These are phyloP conservation scores for Drosophila neoperkinsi DNA, from an alignment of 2,888 invertebrate species.

Conservation along the genomic window DNA sequence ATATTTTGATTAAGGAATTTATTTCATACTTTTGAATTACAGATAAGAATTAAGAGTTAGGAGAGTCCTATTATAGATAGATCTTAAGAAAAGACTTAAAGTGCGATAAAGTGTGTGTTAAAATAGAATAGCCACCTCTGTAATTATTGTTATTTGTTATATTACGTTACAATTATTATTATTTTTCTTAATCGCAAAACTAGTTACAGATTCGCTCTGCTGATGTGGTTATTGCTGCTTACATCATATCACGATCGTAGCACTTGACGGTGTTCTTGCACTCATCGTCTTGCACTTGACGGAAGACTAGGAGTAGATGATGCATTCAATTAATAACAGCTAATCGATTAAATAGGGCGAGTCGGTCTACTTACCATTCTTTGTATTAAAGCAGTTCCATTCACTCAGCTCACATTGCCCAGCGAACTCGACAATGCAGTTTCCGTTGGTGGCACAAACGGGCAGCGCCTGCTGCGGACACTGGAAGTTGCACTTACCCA, in stretches of 20 bases:
- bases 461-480: constrained; percentile 60
- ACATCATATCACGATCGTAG: constrained; percentile 61
- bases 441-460: constrained; percentile 68
- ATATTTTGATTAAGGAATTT: not conserved
- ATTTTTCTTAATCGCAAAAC: not conserved
- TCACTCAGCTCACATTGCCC: constrained; percentile 69
- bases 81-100: not conserved
- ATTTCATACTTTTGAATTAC: not conserved
- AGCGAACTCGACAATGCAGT: constrained; percentile 66
- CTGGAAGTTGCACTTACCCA: constrained; percentile 65
- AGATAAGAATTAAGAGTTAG: not conserved
- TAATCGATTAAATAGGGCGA: not conserved
- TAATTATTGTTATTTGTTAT: not conserved
- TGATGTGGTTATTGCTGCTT: not conserved
- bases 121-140: not conserved
- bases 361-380: constrained; percentile 54
- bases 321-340: not conserved
- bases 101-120: not conserved
- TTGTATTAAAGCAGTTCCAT: constrained; percentile 75
- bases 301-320: constrained; percentile 46
- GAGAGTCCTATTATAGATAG: not conserved
- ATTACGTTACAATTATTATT: not conserved
- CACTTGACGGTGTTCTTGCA: constrained; percentile 59
- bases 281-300: constrained; percentile 68
- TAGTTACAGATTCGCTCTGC: constrained; percentile 5